Conservation (phyloP, 2,797 vertebrate species). For the Corythornis leucogaster region DNA sequence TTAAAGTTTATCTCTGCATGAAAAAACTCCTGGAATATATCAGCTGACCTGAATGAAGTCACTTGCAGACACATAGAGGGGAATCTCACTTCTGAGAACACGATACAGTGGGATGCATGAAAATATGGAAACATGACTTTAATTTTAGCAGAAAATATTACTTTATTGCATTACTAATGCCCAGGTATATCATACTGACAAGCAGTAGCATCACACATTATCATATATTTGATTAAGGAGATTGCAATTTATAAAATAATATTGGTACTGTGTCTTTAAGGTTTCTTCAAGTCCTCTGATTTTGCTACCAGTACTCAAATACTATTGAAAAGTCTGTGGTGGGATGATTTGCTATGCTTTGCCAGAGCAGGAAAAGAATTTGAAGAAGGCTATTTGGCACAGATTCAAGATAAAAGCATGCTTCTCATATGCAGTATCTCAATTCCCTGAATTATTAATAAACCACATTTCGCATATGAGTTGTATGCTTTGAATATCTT, state of each 20-base stretch:
- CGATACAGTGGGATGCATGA: neutral
- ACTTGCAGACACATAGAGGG: neutral
- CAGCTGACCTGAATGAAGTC: neutral
- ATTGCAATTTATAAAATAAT: neutral
- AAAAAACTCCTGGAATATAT: neutral
- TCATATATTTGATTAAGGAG: neutral
- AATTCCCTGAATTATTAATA: constrained; percentile 66
- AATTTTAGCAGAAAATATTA: neutral
- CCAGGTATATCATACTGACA: neutral
- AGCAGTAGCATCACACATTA: neutral
- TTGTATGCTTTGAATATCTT: constrained; percentile 63
- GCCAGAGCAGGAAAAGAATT: constrained; percentile 50
- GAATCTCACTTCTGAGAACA: neutral
- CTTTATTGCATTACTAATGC: neutral
- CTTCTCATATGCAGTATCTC: constrained; percentile 14
- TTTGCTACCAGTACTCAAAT: constrained; percentile 8
- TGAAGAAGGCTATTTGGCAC: constrained; percentile 57
- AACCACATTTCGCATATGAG: constrained; percentile 68
- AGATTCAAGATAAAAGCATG: constrained; percentile 47
- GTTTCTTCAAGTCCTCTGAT: neutral
- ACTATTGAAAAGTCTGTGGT: constrained; percentile 1
- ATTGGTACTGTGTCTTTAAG: neutral
- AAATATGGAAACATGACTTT: neutral
- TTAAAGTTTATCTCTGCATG: neutral
- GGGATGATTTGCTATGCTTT: constrained; percentile 38